Evolutionary conservation across 1,140 invertebrate genomes (phyloP), one percentile per base, ranked within the genome.

Genomic region (Alviniconcha marisindica): DNA sequence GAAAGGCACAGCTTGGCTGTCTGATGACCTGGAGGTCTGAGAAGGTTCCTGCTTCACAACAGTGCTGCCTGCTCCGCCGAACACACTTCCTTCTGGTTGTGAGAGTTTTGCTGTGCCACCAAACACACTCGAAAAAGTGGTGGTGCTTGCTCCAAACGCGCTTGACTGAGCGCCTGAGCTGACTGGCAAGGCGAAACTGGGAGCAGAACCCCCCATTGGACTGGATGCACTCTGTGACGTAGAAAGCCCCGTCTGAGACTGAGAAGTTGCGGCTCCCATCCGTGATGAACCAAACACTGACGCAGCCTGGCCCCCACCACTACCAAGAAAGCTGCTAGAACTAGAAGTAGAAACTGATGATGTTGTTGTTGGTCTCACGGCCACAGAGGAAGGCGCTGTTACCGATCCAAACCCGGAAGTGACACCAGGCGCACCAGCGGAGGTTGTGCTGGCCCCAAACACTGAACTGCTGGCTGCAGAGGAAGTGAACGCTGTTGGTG

Each of bases 381-480:
- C 7, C 44, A 48, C 44, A 10, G 44, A 48, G 44, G 44, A 48
- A 48, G 44, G 5, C 5, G 44, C 18, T 48, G 44, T 48, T 48
- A 10, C 18, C 5, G 44, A 5, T 48, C 44, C 44, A 48, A 48
- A 48, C 18, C 12, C 28, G 36, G 40, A 28, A 2, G 74, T 5
- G 1, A 44, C 0, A 3, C 1, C 40, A 36, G 14, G 14, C 48
- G 14, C 40, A 38, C 38, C 60, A 31, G n/a, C 24, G 15, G 36
- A 60, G 28, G 24, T 48, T 36, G 69, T 83, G 40, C 54, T 73
- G 36, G 42, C 71, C 15, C 84, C 82, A 85, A 83, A 83, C 38
- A 40, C 78, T 54, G 78, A 63, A 2, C 24, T 28, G 48, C 51
- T 36, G 76, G 54, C 63, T 7, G 33, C 21, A 44, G 66, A 28